Evolutionary conservation across 2,888 invertebrate species (phyloP), one percentile per base, ranked within the genome.

Genomic region (Pelosia muscerda): DNA sequence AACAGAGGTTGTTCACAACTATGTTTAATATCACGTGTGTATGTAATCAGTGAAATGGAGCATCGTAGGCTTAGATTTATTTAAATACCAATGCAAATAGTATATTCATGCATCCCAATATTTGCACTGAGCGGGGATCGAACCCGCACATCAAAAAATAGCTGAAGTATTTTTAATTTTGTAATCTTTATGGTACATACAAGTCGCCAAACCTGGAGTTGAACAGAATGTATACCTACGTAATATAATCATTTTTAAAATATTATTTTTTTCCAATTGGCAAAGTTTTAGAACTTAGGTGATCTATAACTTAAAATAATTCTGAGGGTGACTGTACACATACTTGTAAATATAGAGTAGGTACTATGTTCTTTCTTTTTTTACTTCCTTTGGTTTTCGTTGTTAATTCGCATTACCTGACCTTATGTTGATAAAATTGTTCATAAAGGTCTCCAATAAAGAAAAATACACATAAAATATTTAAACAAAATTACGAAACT

Each of bases 401-500:
- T 49, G 5, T 49, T n/a, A 49, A 49, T 49, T 49, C n/a, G 49
- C 49, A 49, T 9, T n/a, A 5, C 49, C 19, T 49, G 49, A 49
- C 49, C 49, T 49, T 49, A 9, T n/a, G 49, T 49, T n/a, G 49
- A 49, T 49, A 49, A 49, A 49, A 49, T n/a, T 49, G 49, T 49
- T 42, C 19, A n/a, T 19, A 42, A 42, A 42, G 42, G 42, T 42
- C 31, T 31, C 42, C 15, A 8, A n/a, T 49, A 49, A 49, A n/a
- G n/a, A n/a, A 49, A 49, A 49, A 49, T 49, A 42, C 15, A 19
- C 42, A 54, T n/a, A 10, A 54, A 54, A 55, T 25, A 10, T n/a
- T 22, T 25, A 26, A 6, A 25, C 25, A 55, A 55, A 55, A 25
- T 26, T 23, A 34, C 42, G 49, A 57, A 68, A 63, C 63, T 25